Percentiles rank a stretch among this genome's conserved stretches.
phyloP scores from a whole-genome alignment of 1,140 invertebrate genomes.

The Orussus abietinus region DNA sequence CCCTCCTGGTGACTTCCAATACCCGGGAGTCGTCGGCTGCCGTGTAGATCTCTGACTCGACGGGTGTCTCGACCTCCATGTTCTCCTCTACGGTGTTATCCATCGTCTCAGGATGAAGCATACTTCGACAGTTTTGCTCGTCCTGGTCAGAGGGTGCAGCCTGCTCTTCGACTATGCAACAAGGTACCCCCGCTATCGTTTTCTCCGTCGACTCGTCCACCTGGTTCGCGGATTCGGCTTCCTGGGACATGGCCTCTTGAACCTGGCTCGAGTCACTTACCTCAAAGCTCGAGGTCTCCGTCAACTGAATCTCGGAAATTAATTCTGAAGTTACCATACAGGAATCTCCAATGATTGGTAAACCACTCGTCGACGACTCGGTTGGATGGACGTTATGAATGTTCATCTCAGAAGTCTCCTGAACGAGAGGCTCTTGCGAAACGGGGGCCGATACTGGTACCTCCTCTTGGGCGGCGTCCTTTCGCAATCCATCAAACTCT shows the following conservation, averaged over 20 bases:
- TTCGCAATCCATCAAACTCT: too few relatives aligned
- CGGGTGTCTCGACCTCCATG: constrained; percentile 25
- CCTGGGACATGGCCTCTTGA: constrained; percentile 11
- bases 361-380: constrained; percentile 12
- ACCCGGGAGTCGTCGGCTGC: constrained; percentile 4
- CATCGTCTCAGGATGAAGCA: constrained; percentile 8
- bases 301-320: constrained; percentile 17
- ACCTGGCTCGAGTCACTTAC: constrained; percentile 19
- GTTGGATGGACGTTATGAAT: too few relatives aligned
- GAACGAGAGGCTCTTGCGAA: too few relatives aligned
- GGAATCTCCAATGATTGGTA: constrained; percentile 23
- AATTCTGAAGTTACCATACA: constrained; percentile 23
- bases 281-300: constrained; percentile 16
- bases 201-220: constrained; percentile 15
- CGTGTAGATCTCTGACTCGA: constrained; percentile 17
- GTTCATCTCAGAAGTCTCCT: too few relatives aligned
- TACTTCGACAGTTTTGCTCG: too few relatives aligned
- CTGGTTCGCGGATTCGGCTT: constrained; percentile 14
- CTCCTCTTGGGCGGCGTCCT: too few relatives aligned
- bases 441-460: too few relatives aligned
- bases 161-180: constrained; percentile 11
- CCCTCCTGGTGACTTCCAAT: constrained; percentile 14
- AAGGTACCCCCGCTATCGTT: constrained; percentile 1
- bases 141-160: constrained; percentile 18
- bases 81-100: constrained; percentile 11